Evolutionary conservation across 2,797 vertebrate genomes (phyloP).

Genomic region (Pseudomugil gertrudae): DNA sequence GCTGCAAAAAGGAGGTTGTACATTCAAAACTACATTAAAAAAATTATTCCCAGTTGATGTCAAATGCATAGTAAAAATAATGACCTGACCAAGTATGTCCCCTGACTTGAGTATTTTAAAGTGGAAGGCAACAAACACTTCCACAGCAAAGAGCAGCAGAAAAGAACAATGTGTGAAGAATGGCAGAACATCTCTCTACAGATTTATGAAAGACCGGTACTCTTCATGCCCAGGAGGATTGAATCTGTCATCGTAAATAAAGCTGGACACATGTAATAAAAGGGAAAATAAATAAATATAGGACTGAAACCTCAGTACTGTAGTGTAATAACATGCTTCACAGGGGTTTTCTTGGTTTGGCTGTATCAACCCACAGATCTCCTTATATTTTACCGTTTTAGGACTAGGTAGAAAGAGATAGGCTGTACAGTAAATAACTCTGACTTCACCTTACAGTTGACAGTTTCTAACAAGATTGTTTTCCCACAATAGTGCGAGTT

Average conservation of each 20-base stretch:
- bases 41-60: neutral
- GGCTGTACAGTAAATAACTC: neutral
- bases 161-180: conserved; percentile 8
- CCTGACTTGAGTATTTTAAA: neutral
- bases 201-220: conserved; percentile 1
- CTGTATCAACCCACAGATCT: neutral
- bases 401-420: neutral
- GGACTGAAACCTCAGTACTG: neutral
- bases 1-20: neutral
- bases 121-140: neutral
- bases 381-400: neutral
- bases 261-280: conserved; percentile 4
- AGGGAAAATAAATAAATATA: conserved; percentile 4
- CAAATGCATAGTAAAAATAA: neutral
- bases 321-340: neutral
- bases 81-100: neutral
- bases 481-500: neutral
- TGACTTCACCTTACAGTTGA: conserved; percentile 6
- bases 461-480: neutral
- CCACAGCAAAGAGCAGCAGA: neutral
- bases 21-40: neutral
- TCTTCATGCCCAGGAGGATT: conserved; percentile 4
- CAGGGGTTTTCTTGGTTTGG: neutral
- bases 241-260: conserved; percentile 17
- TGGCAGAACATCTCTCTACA: conserved; percentile 2